A percentile compares a stretch with the other conserved stretches of the same genome.
phyloP scores from a whole-genome alignment of 2,888 invertebrate species.

The Sinelater perroti region DNA sequence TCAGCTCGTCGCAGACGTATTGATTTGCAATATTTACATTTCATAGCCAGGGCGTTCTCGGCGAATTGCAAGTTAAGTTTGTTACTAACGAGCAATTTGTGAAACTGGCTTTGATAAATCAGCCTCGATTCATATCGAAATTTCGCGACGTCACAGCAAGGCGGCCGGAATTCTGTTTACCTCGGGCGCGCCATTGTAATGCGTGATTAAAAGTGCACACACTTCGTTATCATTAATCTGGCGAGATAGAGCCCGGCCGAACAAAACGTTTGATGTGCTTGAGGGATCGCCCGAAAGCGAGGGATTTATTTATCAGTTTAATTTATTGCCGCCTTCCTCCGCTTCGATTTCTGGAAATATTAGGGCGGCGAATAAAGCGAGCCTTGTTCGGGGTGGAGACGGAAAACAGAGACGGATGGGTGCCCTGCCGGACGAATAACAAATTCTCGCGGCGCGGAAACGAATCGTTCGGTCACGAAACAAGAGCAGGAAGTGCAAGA shows the following conservation, averaged over 20 bases:
- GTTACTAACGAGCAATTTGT: not conserved
- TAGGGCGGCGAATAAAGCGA: not conserved
- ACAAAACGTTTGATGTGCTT: not conserved
- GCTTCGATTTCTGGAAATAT: conserved; percentile 3
- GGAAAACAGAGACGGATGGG: not conserved
- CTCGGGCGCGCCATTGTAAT: not conserved
- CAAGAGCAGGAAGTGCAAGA: conserved; percentile 1
- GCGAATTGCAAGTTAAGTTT: too few relatives aligned
- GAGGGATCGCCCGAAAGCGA: not conserved
- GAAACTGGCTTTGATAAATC: not conserved
- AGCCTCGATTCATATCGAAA: not conserved
- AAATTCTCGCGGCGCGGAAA: not conserved
- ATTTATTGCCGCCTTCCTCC: conserved; percentile 3
- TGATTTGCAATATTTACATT: too few relatives aligned
- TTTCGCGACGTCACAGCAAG: not conserved
- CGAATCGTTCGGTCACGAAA: not conserved
- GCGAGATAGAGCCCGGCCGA: not conserved
- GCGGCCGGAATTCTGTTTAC: not conserved
- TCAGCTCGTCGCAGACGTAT: conserved; percentile 7
- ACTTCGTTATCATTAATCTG: not conserved
- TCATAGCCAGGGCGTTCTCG: too few relatives aligned
- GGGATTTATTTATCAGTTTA: not conserved
- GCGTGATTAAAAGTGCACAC: not conserved
- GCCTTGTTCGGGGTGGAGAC: not conserved
- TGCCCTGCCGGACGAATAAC: not conserved